Base-by-base conservation (phyloP, 2,113 vertebrate species). In the Hemiscyllium ocellatum region DNA sequence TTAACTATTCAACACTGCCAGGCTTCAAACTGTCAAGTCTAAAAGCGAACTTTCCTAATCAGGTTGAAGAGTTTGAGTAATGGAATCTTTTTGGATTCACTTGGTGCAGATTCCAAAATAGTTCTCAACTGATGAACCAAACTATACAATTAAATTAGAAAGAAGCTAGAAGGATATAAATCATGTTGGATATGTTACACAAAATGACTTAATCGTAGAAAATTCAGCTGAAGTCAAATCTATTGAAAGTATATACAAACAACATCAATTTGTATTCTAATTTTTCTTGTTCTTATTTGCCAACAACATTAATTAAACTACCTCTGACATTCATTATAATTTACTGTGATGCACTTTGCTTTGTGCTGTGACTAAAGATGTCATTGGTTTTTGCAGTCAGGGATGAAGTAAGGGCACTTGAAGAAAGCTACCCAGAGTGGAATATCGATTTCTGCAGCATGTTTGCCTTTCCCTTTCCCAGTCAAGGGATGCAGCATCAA, bases 51-150 rank as follows among this genome's bases (percentile, higher is more conserved):
- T 66, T 93, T 93, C 89, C 89, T 93, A 66, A 93, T 66, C 89
- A 68, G 61, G 22, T n/a, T 66, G 89, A 93, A 66, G 89, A 68
- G 61, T 20, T 37, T 93, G 61, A 93, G 17, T 93, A 37, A 93
- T 93, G 89, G 19, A 68, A 66, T 93, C 89, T 37, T 93, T 37
- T 93, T 93, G 19, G 61, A 61, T 93, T 68, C 89, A 42, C 68
- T 93, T 66, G 4, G 37, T 65, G 66, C 89, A 93, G 61, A 37
- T 93, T 68, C 89, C 56, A 93, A 93, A 93, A 93, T 93, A 93
- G 89, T 61, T 15, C 89, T 93, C 89, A 93, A 66, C 61, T 93
- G 89, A 93, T 68, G 89, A 93, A 93, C 89, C 66, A 93, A 33
- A 42, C 17, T 61, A 68, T 33, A 61, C 89, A 93, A 68, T 22